A percentile compares a stretch with the other conserved stretches of the same genome.
These are phyloP conservation scores for Apoda limacodes DNA, from an alignment of 2,888 invertebrate species.

Conservation along the genomic window DNA sequence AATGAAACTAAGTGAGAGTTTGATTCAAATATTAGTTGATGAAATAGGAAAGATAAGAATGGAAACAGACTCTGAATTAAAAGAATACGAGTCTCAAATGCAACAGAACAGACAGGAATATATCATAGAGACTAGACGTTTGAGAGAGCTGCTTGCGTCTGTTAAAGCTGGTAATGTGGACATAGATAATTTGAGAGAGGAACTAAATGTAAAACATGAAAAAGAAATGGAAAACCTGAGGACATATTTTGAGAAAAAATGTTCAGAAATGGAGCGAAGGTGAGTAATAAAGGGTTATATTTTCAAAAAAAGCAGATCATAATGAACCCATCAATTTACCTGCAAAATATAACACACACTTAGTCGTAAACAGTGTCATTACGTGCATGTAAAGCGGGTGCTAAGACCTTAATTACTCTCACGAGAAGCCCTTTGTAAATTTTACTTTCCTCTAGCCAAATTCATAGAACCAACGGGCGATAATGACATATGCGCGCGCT, in stretches of 20 bases:
- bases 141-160: conserved; percentile 66
- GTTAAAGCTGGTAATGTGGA: conserved; percentile 71
- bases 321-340: too few species aligned
- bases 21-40: conserved; percentile 65
- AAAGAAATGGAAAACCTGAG: conserved; percentile 84
- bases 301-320: too few species aligned
- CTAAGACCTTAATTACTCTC: too few species aligned
- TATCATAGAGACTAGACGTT: conserved; percentile 59
- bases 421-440: too few species aligned
- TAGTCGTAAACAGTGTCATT: too few species aligned
- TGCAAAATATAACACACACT: too few species aligned
- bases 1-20: conserved; percentile 62
- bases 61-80: conserved; percentile 47
- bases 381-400: too few species aligned
- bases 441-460: too few species aligned
- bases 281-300: too few species aligned
- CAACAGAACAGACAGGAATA: conserved; percentile 69
- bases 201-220: conserved; percentile 75
- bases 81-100: conserved; percentile 53
- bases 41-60: conserved; percentile 62
- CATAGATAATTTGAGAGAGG: conserved; percentile 65
- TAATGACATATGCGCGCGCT: too few species aligned
- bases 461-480: too few species aligned
- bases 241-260: conserved; percentile 84
- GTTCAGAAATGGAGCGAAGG: conserved; percentile 83